Conservation (phyloP, 1,140 invertebrate species). For the Drosophila miranda region DNA sequence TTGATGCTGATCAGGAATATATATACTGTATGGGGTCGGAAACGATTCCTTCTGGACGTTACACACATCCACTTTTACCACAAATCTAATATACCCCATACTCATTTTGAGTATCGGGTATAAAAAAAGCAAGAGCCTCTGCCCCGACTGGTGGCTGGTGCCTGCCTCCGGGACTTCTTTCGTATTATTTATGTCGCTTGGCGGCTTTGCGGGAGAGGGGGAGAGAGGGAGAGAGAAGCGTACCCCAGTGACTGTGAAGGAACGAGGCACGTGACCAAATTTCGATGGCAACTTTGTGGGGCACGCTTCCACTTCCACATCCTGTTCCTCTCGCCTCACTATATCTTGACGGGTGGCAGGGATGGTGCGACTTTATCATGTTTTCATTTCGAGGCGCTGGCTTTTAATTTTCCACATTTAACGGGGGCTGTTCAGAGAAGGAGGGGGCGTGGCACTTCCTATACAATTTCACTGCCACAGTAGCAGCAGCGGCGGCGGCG, state of each 20-base stretch:
- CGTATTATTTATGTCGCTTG: constrained; percentile 62
- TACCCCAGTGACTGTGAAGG: too few species aligned
- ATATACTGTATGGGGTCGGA: too few species aligned
- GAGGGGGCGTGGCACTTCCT: constrained; percentile 17
- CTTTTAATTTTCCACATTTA: constrained; percentile 68
- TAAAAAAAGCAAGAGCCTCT: constrained; percentile 7
- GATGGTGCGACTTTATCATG: constrained; percentile 57
- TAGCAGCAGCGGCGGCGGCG: constrained; percentile 29
- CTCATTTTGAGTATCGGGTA: too few species aligned
- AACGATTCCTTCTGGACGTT: too few species aligned
- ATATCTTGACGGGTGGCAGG: background rate
- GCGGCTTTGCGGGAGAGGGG: constrained; percentile 19
- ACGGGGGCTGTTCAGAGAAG: background rate
- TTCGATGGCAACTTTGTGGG: constrained; percentile 69
- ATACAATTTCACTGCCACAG: constrained; percentile 35
- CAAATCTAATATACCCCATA: too few species aligned
- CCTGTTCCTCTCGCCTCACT: background rate
- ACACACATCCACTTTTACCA: too few species aligned
- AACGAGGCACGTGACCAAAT: constrained; percentile 68
- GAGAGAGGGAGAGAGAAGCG: constrained; percentile 15
- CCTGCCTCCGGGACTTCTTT: constrained; percentile 37
- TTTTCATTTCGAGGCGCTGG: constrained; percentile 63
- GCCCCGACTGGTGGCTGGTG: background rate
- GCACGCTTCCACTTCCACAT: background rate
- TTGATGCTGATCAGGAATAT: too few species aligned